These are phyloP conservation scores for Glossosoma conforme DNA, from an alignment of 1,140 invertebrate species.

Conservation along the genomic window DNA sequence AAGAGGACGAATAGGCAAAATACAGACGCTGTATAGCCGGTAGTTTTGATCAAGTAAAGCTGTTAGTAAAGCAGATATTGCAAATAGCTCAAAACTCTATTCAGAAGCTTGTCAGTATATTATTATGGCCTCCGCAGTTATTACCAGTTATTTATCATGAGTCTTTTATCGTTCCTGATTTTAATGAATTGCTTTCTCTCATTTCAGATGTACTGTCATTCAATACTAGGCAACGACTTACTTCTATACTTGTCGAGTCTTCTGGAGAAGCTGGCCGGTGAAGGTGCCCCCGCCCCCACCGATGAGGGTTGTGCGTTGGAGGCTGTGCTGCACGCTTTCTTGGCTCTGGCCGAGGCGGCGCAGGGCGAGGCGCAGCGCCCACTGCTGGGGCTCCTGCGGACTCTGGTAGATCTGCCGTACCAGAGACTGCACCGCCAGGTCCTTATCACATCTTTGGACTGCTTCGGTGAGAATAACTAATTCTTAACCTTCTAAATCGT, in stretches of 20 bases:
- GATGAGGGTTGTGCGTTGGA: slow-evolving; percentile 65
- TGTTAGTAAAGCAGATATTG: too few species aligned
- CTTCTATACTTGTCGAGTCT: slow-evolving; percentile 48
- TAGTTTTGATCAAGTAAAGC: too few species aligned
- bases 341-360: slow-evolving; percentile 72
- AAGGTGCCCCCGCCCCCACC: slow-evolving; percentile 30
- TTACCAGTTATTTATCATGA: too few species aligned
- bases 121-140: too few species aligned
- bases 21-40: too few species aligned
- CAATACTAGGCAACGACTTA: slow-evolving; percentile 66
- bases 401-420: slow-evolving; percentile 64
- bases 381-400: slow-evolving; percentile 61
- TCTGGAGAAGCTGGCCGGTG: slow-evolving; percentile 41
- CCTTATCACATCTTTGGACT: slow-evolving; percentile 65
- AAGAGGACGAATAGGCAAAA: too few species aligned
- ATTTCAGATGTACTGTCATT: slow-evolving; percentile 74
- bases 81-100: too few species aligned
- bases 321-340: slow-evolving; percentile 76
- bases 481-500: too few species aligned
- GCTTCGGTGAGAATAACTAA: slow-evolving; percentile 66
- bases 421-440: slow-evolving; percentile 54
- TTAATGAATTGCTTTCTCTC: too few species aligned
- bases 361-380: slow-evolving; percentile 57
- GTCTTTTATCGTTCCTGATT: too few species aligned
- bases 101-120: too few species aligned